phyloP scores from a whole-genome alignment of 2,888 invertebrate species.

The Drosophila falleni region DNA sequence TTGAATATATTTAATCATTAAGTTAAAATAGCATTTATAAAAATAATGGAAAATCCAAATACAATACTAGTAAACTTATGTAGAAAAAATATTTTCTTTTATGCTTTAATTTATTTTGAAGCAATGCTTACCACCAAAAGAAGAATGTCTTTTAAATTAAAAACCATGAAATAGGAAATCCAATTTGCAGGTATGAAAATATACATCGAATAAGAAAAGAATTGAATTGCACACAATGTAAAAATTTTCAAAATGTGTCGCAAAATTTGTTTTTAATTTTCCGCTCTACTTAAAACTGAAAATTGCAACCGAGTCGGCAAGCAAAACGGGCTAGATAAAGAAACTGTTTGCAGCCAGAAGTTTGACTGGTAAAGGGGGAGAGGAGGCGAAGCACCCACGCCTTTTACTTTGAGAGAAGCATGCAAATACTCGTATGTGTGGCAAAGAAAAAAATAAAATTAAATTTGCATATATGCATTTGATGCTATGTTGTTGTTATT shows the following conservation, averaged over 20 bases:
- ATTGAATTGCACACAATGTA: slow-evolving; percentile 32
- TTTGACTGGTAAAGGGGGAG: not conserved
- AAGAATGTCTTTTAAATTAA: slow-evolving; percentile 4
- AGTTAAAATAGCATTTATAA: no score
- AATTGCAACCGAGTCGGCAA: slow-evolving; percentile 56
- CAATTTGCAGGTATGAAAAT: slow-evolving; percentile 36
- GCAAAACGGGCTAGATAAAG: slow-evolving; percentile 70
- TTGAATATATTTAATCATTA: no score
- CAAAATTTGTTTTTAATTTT: slow-evolving; percentile 81
- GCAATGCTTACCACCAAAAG: not conserved
- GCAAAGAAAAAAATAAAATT: slow-evolving; percentile 53
- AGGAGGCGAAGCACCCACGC: not conserved
- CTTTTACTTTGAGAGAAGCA: slow-evolving; percentile 24
- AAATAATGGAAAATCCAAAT: no score
- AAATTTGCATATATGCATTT: slow-evolving; percentile 79
- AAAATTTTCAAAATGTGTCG: slow-evolving; percentile 60
- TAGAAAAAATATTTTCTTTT: no score
- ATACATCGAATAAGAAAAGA: slow-evolving; percentile 10
- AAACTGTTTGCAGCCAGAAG: slow-evolving; percentile 60
- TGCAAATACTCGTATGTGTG: slow-evolving; percentile 61
- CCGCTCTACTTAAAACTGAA: slow-evolving; percentile 79
- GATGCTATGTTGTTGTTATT: slow-evolving; percentile 34
- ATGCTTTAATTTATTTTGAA: slow-evolving; percentile 4
- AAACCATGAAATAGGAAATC: slow-evolving; percentile 12
- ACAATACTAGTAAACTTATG: no score